phyloP scores from a whole-genome alignment of 2,113 vertebrate species.

The Struthidea cinerea region DNA sequence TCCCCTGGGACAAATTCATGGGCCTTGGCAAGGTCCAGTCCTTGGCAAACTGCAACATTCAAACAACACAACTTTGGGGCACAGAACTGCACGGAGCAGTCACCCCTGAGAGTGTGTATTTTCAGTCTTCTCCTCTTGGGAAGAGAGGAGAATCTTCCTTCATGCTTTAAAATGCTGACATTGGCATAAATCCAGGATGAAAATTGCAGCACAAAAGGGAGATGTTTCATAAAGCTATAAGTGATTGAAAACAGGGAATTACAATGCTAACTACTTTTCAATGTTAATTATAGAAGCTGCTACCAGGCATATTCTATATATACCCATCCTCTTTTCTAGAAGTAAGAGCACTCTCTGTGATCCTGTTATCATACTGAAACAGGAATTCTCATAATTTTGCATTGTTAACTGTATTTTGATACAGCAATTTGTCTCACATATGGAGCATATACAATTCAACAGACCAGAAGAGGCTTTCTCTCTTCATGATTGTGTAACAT shows the following conservation, averaged over 20 bases:
- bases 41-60: background rate
- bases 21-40: background rate
- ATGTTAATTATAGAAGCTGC: background rate
- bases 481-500: background rate
- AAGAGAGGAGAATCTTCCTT: background rate
- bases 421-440: background rate
- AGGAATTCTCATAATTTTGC: background rate
- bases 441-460: background rate
- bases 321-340: background rate
- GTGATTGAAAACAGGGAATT: conserved; percentile 10
- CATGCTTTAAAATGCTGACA: background rate
- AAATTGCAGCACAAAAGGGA: background rate
- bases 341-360: conserved; percentile 18
- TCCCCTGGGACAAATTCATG: background rate
- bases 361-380: conserved; percentile 31
- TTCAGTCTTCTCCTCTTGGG: background rate
- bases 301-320: conserved; percentile 26
- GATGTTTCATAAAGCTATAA: background rate
- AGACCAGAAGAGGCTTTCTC: background rate
- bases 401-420: conserved; percentile 7
- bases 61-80: background rate
- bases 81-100: background rate
- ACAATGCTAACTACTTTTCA: conserved; percentile 15
- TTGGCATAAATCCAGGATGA: background rate
- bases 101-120: background rate